Base-by-base conservation (phyloP, 2,888 invertebrate species). In the Agrotis ipsilon region DNA sequence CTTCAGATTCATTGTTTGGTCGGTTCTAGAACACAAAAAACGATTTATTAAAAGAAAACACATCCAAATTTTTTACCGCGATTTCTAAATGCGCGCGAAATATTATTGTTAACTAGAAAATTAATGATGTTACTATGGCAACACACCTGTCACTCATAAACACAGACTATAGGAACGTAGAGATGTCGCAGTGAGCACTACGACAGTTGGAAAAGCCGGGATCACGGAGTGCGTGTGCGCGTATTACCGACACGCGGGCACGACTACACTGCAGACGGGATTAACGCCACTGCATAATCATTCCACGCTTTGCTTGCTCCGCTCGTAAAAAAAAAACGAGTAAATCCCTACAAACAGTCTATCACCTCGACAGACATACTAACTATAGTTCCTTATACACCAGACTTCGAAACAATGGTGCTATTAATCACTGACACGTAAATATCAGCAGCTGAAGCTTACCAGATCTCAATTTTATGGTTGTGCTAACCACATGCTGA, bases 351-450 rank as follows among this genome's bases (percentile, higher is more conserved):
- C 64, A 76, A 87, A 82, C 87, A 85, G 86, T 71, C 61, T 73
- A 70, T 88, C 87, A 87, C 81, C 80, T 82, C 60, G 79, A 78
- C 81, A 81, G 66, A 43, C 52, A 60, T 48, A 67, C 76, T 64
- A 48, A 68, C 77, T 81, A 83, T 82, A 85, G 75, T 63, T 55
- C 72, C 64, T 77, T 64, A 72, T 72, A 71, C 69, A 78, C 83
- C 80, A 83, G 83, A 85, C 83, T 84, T 85, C 75, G 84, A 76
- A 91, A 95, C 94, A 95, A 95, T 94, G 89, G 87, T 89, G 89
- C 90, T 78, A 93, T 96, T 92, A 94, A 94, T 95, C 94, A 93
- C 87, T 89, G 78, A 78, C 85, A 83, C 91, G 86, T 94, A 93
- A 94, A 94, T 92, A 94, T 92, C 92, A 88, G 88, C 91, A 85